These are phyloP conservation scores for Kradibia gibbosae DNA, from an alignment of 1,140 invertebrate species.

Conservation along the genomic window DNA sequence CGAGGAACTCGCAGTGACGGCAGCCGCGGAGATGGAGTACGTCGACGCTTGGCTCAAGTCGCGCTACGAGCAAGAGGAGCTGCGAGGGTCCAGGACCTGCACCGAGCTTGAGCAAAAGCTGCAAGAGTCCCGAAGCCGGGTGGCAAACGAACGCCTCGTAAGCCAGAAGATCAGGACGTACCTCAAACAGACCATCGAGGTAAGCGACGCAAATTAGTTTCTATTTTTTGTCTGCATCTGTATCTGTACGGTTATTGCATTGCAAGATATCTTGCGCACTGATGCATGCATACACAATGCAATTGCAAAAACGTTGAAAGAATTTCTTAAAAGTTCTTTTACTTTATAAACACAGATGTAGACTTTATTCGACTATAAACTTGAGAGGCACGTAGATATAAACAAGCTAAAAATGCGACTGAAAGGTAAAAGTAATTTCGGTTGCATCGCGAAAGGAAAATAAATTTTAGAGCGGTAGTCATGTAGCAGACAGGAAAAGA, in stretches of 20 bases:
- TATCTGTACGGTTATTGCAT: too few species aligned
- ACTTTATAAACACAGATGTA: not conserved
- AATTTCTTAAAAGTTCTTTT: too few species aligned
- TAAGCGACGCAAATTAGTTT: conserved; percentile 48
- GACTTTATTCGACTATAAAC: not conserved
- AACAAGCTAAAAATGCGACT: not conserved
- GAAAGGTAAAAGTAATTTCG: not conserved
- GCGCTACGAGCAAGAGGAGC: conserved; percentile 60
- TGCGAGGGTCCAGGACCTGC: conserved; percentile 55
- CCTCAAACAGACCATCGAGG: conserved; percentile 58
- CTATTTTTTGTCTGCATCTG: not conserved
- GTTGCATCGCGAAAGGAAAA: not conserved
- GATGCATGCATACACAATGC: too few species aligned
- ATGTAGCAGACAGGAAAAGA: conserved; percentile 29
- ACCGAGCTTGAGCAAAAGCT: conserved; percentile 56
- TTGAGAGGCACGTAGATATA: not conserved
- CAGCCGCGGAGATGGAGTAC: conserved; percentile 60
- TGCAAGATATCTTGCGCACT: too few species aligned
- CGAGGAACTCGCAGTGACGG: conserved; percentile 59
- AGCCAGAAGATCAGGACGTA: conserved; percentile 59
- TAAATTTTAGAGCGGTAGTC: conserved; percentile 31
- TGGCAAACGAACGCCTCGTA: conserved; percentile 61
- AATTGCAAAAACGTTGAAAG: too few species aligned
- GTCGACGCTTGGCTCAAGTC: conserved; percentile 62
- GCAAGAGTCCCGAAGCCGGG: conserved; percentile 54